Evolutionary conservation across 2,888 invertebrate genomes (phyloP).

Genomic region (Bellardia pandia): DNA sequence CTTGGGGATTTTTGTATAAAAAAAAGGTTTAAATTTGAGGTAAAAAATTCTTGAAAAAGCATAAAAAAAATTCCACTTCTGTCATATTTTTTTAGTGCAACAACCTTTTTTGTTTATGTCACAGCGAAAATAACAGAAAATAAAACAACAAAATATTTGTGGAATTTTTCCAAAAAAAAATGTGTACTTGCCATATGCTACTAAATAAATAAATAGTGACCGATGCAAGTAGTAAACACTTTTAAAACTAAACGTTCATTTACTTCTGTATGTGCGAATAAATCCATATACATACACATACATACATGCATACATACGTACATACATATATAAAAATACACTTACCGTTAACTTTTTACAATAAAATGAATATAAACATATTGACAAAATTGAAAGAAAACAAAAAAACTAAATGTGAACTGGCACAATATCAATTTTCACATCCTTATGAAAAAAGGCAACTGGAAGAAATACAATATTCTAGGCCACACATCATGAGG

Average conservation of each 20-base stretch:
- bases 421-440: conserved; percentile 71
- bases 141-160: conserved; percentile 21
- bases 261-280: not conserved
- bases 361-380: conserved; percentile 51
- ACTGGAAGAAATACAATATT: conserved; percentile 66
- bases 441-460: conserved; percentile 70
- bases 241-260: conserved; percentile 24
- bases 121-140: not conserved
- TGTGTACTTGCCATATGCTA: conserved; percentile 50
- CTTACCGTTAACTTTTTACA: conserved; percentile 50
- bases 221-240: conserved; percentile 3
- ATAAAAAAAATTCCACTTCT: conserved; percentile 27
- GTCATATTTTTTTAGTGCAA: conserved; percentile 41
- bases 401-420: not conserved
- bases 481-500: conserved; percentile 67
- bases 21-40: not conserved
- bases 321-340: not conserved
- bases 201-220: not conserved
- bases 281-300: not conserved
- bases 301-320: not conserved
- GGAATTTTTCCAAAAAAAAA: conserved; percentile 50
- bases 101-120: conserved; percentile 39
- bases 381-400: conserved; percentile 28
- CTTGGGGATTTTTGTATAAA: no score
- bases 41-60: not conserved